Base-by-base conservation (phyloP, 2,888 invertebrate species). In the Oxytorus armatus region DNA sequence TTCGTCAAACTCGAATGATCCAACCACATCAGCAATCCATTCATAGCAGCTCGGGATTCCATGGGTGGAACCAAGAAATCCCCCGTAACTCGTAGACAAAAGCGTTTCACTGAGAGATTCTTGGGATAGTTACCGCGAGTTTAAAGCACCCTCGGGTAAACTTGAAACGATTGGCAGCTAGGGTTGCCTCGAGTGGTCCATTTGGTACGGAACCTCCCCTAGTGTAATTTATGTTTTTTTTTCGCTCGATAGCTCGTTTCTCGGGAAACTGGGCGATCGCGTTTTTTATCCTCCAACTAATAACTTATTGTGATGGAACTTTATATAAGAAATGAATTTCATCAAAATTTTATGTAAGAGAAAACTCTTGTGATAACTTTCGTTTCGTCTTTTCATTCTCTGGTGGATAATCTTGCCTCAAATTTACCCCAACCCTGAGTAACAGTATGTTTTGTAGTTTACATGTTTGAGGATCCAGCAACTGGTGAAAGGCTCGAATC, bases 101-200 rank as follows among this genome's bases (percentile, higher is more conserved):
- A 36, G 21, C 18, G 16, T 21, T 57, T 57, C 18, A 10, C 36
- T 57, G 36, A 3, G 18, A 57, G 10, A 36, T 36, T 57, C 57
- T 36, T 10, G 36, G 18, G 23, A 11, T 36, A 10, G 18, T 33
- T 36, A 16, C 33, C 18, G 16, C 36, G 2, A 18, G n/a, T 33
- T 11, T 16, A 57, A 57, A 36, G 57, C 36, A 57, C 57, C 57
- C 57, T 39, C 21, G 57, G 36, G 14, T 57, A 36, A 57, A 18
- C 36, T 36, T 10, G 57, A 57, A 57, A 57, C 55, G 36, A 57
- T 57, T 36, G 57, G 57, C 25, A 36, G 18, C 18, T 3, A n/a
- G 36, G 18, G 36, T 36, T 57, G 18, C 8, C 57, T 18, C 8
- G 36, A 57, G 57, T 57, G 21, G 18, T 11, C 57, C 18, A 39